phyloP scores from a whole-genome alignment of 2,888 invertebrate genomes.

The Amblyjoppa proteus region DNA sequence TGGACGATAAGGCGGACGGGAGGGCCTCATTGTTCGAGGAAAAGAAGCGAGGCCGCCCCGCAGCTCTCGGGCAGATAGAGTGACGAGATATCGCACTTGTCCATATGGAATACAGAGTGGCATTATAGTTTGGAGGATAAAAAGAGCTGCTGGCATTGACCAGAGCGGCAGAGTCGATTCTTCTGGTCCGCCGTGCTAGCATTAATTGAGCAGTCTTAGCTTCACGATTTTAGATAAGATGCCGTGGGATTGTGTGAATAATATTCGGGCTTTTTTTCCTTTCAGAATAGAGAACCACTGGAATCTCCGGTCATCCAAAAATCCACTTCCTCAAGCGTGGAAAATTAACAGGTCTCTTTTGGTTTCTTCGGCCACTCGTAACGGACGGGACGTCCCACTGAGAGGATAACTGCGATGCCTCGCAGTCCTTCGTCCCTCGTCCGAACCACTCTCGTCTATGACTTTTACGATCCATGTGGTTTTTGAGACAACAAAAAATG shows the following conservation, averaged over 20 bases:
- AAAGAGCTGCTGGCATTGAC: not conserved
- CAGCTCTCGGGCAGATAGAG: conserved; percentile 28
- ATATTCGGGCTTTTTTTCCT: not conserved
- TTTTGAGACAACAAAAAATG: conserved; percentile 38
- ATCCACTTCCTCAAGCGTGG: conserved; percentile 63
- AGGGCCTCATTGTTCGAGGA: conserved; percentile 37
- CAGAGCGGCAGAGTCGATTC: conserved; percentile 8
- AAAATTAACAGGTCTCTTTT: conserved; percentile 69
- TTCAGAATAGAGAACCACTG: conserved; percentile 33
- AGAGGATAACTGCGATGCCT: conserved; percentile 65
- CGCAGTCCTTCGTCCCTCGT: conserved; percentile 22
- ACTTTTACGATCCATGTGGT: conserved; percentile 52
- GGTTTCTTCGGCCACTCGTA: conserved; percentile 46
- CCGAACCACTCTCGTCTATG: conserved; percentile 46
- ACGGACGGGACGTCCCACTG: conserved; percentile 66
- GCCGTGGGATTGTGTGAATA: not conserved
- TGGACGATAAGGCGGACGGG: conserved; percentile 22
- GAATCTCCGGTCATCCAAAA: conserved; percentile 25
- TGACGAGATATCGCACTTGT: conserved; percentile 39
- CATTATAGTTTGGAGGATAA: not conserved
- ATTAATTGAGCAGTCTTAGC: conserved; percentile 13
- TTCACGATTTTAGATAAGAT: not conserved
- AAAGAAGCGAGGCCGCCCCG: conserved; percentile 29
- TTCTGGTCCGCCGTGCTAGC: not conserved
- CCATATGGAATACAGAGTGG: not conserved